These are phyloP conservation scores for Platypus cylindrus DNA, from an alignment of 2,888 invertebrate genomes.

Conservation along the genomic window DNA sequence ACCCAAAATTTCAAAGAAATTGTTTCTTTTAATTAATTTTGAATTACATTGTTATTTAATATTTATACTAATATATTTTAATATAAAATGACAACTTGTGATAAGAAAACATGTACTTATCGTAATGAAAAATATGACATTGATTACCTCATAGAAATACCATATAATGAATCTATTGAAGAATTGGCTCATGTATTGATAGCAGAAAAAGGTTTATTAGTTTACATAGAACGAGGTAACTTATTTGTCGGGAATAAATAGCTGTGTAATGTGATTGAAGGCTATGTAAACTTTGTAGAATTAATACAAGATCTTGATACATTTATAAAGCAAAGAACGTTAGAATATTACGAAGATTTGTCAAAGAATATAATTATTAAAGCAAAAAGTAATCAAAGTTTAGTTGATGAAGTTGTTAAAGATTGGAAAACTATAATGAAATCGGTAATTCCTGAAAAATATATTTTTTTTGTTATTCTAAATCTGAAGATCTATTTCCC, in stretches of 20 bases:
- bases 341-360: slow-evolving; percentile 44
- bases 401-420: slow-evolving; percentile 62
- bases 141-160: slow-evolving; percentile 24
- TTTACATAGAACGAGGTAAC: slow-evolving; percentile 33
- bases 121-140: slow-evolving; percentile 20
- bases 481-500: slow-evolving; percentile 2
- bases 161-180: slow-evolving; percentile 25
- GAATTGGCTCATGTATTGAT: slow-evolving; percentile 29
- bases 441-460: slow-evolving; percentile 37
- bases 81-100: too few relatives aligned
- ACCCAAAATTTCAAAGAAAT: too few relatives aligned
- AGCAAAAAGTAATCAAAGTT: slow-evolving; percentile 48
- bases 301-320: slow-evolving; percentile 14
- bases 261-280: too few relatives aligned
- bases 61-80: too few relatives aligned
- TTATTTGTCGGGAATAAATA: not conserved
- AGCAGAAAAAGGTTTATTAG: slow-evolving; percentile 24
- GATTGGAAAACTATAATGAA: slow-evolving; percentile 71
- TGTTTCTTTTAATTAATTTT: too few relatives aligned
- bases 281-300: slow-evolving; percentile 11
- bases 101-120: slow-evolving; percentile 15
- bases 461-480: slow-evolving; percentile 2
- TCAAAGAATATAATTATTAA: slow-evolving; percentile 49
- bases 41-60: too few relatives aligned
- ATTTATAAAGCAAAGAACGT: slow-evolving; percentile 16